A percentile compares a stretch with the other conserved stretches of the same genome.
phyloP scores from a whole-genome alignment of 1,140 invertebrate species.

The Stenopsyche tienmushanensis region DNA sequence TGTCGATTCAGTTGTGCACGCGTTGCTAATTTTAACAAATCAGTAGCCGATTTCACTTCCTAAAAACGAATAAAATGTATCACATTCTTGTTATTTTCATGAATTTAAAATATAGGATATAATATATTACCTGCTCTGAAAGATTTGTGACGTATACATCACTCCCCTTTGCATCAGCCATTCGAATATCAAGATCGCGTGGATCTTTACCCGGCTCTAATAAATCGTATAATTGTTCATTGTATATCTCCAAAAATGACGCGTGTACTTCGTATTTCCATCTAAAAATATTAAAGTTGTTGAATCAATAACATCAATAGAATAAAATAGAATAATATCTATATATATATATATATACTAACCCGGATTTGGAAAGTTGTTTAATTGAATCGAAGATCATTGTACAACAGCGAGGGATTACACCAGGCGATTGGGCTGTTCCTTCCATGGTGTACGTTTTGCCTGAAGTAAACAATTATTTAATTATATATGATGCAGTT shows the following conservation, averaged over 20 bases:
- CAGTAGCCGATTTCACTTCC: conserved; percentile 56
- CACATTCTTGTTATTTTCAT: background rate
- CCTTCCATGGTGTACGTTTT: conserved; percentile 67
- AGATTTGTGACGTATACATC: conserved; percentile 70
- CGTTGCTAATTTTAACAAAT: conserved; percentile 58
- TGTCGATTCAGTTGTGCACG: conserved; percentile 61
- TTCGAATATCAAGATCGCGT: conserved; percentile 60
- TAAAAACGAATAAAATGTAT: conserved; percentile 35
- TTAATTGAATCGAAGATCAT: conserved; percentile 68
- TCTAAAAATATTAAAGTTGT: conserved; percentile 50
- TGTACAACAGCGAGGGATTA: conserved; percentile 73
- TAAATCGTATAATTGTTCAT: conserved; percentile 74
- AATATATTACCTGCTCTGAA: conserved; percentile 48
- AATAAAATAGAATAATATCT: conserved; percentile 43
- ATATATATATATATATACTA: conserved; percentile 2
- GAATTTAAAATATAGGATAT: background rate
- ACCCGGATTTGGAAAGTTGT: conserved; percentile 44
- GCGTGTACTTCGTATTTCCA: conserved; percentile 74
- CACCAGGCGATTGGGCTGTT: conserved; percentile 52
- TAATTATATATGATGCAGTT: no score
- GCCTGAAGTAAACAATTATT: conserved; percentile 52
- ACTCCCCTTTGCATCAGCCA: conserved; percentile 57
- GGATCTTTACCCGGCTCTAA: conserved; percentile 51
- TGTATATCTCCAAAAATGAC: conserved; percentile 81
- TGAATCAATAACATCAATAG: background rate